Evolutionary conservation across 1,140 invertebrate species (phyloP).

Genomic region (Centruroides sculpturatus): DNA sequence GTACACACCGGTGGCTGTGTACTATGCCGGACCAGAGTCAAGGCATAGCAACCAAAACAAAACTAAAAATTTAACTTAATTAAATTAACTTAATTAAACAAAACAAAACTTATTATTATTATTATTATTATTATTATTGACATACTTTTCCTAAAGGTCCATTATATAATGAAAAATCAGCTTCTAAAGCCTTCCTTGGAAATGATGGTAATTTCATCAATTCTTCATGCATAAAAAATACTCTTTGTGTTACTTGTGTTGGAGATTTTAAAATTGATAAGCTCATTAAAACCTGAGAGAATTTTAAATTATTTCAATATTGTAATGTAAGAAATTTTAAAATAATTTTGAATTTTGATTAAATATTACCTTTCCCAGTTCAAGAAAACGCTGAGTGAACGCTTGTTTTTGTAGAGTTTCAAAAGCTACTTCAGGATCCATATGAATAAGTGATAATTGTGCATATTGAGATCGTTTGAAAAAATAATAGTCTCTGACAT

Average conservation of each 20-base stretch:
- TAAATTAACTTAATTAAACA: no score
- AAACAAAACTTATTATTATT: no score
- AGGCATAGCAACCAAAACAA: no score
- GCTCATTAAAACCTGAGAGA: constrained; percentile 18
- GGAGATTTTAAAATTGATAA: constrained; percentile 22
- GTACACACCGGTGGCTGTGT: no score
- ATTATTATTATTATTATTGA: no score
- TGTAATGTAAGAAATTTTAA: constrained; percentile 4
- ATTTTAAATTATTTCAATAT: background rate
- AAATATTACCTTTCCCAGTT: constrained; percentile 69
- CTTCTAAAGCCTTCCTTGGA: constrained; percentile 91
- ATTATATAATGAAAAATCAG: constrained; percentile 84
- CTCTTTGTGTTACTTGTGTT: constrained; percentile 68
- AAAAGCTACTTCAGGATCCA: constrained; percentile 82
- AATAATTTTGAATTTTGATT: background rate
- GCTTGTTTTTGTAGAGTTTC: constrained; percentile 84
- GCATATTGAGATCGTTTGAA: constrained; percentile 98
- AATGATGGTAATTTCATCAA: constrained; percentile 96
- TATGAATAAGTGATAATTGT: constrained; percentile 83
- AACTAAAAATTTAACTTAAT: no score
- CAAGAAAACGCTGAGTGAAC: constrained; percentile 85
- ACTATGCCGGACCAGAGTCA: no score
- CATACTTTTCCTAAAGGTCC: constrained; percentile 73
- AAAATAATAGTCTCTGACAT: constrained; percentile 96
- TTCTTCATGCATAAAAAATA: constrained; percentile 98